Conservation (phyloP, 2,888 invertebrate species). For the Thalpophila matura region DNA sequence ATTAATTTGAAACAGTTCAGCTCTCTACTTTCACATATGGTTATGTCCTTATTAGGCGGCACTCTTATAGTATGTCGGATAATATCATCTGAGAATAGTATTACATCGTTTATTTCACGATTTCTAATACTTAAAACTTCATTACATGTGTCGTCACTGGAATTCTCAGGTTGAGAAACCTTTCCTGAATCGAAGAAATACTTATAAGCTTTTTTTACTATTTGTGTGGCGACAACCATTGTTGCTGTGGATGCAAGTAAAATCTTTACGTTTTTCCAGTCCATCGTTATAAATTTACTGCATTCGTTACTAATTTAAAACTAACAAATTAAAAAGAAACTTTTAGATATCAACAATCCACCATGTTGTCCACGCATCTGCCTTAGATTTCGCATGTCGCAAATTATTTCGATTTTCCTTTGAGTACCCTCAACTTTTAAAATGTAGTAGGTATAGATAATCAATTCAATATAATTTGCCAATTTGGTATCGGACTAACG, state of each 20-base stretch:
- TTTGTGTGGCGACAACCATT: conserved; percentile 82
- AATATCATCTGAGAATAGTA: conserved; percentile 86
- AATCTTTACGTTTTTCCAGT: conserved; percentile 86
- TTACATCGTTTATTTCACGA: conserved; percentile 87
- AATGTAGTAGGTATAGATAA: too few species aligned
- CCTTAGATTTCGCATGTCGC: conserved; percentile 31
- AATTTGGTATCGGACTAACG: too few species aligned
- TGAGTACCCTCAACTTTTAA: conserved; percentile 70
- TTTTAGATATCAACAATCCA: conserved; percentile 73
- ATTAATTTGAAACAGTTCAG: conserved; percentile 86
- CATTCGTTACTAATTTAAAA: conserved; percentile 56
- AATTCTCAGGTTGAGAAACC: conserved; percentile 64
- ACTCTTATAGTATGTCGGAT: conserved; percentile 81
- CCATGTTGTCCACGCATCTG: conserved; percentile 83
- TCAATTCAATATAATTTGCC: too few species aligned
- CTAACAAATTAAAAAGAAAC: conserved; percentile 64
- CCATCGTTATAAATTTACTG: conserved; percentile 72
- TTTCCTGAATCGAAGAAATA: conserved; percentile 75
- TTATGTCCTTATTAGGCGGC: conserved; percentile 80
- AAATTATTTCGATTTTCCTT: conserved; percentile 33
- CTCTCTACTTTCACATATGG: conserved; percentile 85
- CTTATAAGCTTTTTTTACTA: conserved; percentile 81
- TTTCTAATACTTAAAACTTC: conserved; percentile 78
- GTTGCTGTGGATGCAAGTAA: conserved; percentile 84
- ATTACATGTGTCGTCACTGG: conserved; percentile 74